phyloP scores from a whole-genome alignment of 2,113 vertebrate species.

The Labeo catla region DNA sequence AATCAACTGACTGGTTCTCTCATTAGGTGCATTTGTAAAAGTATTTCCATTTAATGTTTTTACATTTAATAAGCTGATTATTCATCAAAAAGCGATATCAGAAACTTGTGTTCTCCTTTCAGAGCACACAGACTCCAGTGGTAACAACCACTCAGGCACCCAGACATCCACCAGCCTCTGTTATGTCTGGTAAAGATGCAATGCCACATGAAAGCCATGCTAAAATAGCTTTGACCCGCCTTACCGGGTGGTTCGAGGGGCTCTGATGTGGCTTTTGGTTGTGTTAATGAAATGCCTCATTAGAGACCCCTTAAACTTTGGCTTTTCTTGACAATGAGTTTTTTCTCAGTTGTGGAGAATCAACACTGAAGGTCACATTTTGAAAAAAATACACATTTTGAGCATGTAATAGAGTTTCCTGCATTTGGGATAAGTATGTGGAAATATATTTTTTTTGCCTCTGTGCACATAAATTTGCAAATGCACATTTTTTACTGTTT shows the following conservation, averaged over 20 bases:
- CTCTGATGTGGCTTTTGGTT: neutral
- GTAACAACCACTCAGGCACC: constrained; percentile 15
- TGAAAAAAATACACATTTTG: neutral
- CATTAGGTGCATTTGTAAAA: neutral
- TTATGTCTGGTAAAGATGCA: neutral
- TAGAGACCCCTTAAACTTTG: neutral
- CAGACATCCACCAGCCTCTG: neutral
- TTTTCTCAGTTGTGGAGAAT: neutral
- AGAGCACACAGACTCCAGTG: constrained; percentile 5
- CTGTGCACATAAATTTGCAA: neutral
- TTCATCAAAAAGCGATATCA: neutral
- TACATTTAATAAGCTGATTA: neutral
- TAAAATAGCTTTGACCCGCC: neutral
- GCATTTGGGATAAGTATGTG: neutral
- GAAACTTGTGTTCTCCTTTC: neutral
- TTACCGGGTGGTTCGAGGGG: neutral
- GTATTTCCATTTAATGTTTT: too few relatives aligned
- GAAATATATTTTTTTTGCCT: neutral
- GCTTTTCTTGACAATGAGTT: neutral
- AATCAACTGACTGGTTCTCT: neutral
- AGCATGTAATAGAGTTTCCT: neutral
- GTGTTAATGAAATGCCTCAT: constrained; percentile 1
- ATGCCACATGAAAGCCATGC: neutral
- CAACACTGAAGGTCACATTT: neutral
- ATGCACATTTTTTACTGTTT: neutral